Base-by-base conservation (phyloP, 2,113 vertebrate genomes). In the Amblyornis subalaris region DNA sequence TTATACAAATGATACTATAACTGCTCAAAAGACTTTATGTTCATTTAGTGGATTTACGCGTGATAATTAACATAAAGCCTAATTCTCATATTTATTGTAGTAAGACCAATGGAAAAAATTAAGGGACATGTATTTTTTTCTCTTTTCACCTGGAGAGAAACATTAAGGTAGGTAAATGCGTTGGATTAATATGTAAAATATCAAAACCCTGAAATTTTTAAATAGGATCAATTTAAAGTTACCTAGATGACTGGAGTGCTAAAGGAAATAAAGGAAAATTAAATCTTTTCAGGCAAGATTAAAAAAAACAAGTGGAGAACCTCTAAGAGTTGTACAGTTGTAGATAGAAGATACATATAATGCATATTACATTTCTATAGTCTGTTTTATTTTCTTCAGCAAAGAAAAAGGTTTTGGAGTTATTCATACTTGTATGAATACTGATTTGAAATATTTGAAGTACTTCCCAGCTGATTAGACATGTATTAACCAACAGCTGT, bases 1-100 rank as follows among this genome's bases (percentile, higher is more conserved):
- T 92, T 96, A 60, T 45, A 55, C 12, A 70, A 96, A 81, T 85
- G 31, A 84, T 57, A 77, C 33, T 29, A 18, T 72, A 95, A 73
- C 64, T 61, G 11, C 31, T 51, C 54, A 83, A 38, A 8, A 70
- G 50, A 36, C 64, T 38, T 38, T 74, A 58, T 55, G 20, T 54
- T 76, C 36, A 45, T 55, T 87, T 60, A 88, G 83, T 72, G 50
- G 70, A 36, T 81, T 92, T 82, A 36, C 69, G 54, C 14, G 29
- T 67, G 14, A 6, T 81, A 93, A 89, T 94, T 93, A 94, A 74
- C 33, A 77, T 51, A 77, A 93, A 80, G 9, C 5, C 25, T 66
- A 79, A 73, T 51, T 93, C 33, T 85, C 21, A 78, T 24, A 22
- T 80, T 81, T 77, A 77, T 47, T 72, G 38, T 36, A 77, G 29